A percentile compares a stretch with the other conserved stretches of the same genome.
Evolutionary conservation across 2,888 invertebrate species (phyloP).

Genomic region (Druceiella hillmani): DNA sequence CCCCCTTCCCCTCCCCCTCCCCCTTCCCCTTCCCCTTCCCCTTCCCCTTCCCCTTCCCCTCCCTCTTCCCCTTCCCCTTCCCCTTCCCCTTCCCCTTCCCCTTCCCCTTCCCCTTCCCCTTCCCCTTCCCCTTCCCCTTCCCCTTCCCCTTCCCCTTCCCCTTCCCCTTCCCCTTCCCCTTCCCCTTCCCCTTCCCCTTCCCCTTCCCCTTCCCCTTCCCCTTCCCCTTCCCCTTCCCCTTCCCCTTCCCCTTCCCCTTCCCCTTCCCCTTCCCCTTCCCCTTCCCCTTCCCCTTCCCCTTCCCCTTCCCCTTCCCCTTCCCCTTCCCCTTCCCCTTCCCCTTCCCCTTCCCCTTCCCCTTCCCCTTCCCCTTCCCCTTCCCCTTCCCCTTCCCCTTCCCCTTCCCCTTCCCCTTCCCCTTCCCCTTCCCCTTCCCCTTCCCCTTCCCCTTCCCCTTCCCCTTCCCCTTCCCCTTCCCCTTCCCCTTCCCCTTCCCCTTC

Average conservation of each 20-base stretch:
- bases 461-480: background rate
- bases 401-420: background rate
- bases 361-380: no score
- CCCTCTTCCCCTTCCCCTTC: background rate
- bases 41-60: background rate
- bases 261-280: background rate
- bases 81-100: slow-evolving; percentile 1
- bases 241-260: slow-evolving; percentile 1
- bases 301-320: background rate
- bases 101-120: background rate
- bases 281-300: background rate
- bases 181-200: background rate
- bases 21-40: background rate
- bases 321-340: background rate
- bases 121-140: background rate
- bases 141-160: background rate
- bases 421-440: background rate
- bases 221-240: background rate
- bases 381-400: background rate
- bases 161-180: background rate
- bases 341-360: background rate
- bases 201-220: no score
- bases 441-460: background rate
- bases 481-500: background rate
- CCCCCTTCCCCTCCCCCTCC: background rate